Base-by-base conservation (phyloP, 2,113 vertebrate species). In the Cromileptes altivelis region DNA sequence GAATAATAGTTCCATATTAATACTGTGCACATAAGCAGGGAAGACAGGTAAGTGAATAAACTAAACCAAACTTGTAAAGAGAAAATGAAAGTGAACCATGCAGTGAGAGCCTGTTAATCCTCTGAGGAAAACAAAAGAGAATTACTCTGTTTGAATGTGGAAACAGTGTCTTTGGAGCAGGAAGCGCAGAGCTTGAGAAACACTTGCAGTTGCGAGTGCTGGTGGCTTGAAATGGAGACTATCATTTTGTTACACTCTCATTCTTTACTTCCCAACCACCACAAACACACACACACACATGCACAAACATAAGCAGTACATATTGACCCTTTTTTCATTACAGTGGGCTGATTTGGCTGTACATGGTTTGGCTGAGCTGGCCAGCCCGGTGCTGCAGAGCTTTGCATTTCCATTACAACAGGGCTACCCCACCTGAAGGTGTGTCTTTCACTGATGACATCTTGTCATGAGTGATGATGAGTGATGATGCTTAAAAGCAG, bases 121-220 rank as follows among this genome's bases (percentile, higher is more conserved):
- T 69, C 50, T 11, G 21, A 56, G 37, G n/a, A 6, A 58, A 52
- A 49, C 37, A 25, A 42, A 52, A 68, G 30, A 11, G 2, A 67
- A 8, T 25, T 21, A 42, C 13, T 30, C n/a, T 47, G 33, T 75
- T 19, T 2, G 17, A 65, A 67, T 21, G 2, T 30, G 61, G 45
- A 83, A 37, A 56, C 33, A 23, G 57, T 9, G 2, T 56, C 33
- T 37, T 17, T 55, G 45, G 13, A 37, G 58, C 30, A 61, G 70
- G 45, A 81, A 81, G 12, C 6, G 18, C 6, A 40, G 40, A 3
- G 7, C 25, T 77, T 25, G 13, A 76, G 10, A 63, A 76, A 56
- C 47, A 57, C 10, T n/a, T 23, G 15, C 19, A 25, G n/a, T 33
- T 47, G 23, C 23, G 37, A 18, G 6, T 37, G 37, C 25, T 3